Evolutionary conservation across 2,113 vertebrate genomes (phyloP).

Genomic region (Nothoprocta pentlandii): DNA sequence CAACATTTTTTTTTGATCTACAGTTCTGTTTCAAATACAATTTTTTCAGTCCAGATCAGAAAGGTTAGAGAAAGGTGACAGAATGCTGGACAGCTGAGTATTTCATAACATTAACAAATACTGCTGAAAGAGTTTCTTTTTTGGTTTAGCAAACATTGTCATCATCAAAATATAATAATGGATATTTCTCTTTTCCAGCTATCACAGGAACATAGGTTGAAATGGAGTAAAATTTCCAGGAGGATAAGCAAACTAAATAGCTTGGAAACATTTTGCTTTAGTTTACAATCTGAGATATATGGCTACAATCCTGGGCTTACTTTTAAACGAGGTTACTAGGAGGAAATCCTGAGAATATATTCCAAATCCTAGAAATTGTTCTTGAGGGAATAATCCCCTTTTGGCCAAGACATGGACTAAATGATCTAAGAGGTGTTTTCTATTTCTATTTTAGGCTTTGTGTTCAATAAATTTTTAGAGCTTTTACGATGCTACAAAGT

Average conservation of each 20-base stretch:
- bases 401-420: not conserved
- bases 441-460: not conserved
- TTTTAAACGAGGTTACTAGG: not conserved
- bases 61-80: not conserved
- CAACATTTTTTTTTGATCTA: not conserved
- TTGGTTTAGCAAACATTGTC: not conserved
- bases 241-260: not conserved
- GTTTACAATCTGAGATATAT: slow-evolving; percentile 22
- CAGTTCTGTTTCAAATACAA: accelerated
- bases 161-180: not conserved
- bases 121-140: not conserved
- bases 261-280: not conserved
- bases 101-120: not conserved
- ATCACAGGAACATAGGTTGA: not conserved
- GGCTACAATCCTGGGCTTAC: not conserved
- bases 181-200: not conserved
- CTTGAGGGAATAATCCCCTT: not conserved
- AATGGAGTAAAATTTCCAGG: slow-evolving; percentile 2
- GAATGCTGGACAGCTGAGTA: not conserved
- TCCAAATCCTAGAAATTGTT: not conserved
- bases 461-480: not conserved
- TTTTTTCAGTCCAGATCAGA: not conserved
- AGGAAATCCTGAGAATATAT: not conserved
- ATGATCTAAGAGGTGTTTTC: not conserved
- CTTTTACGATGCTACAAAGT: not conserved